Base-by-base conservation (phyloP, 2,797 vertebrate genomes). In the Anguilla megastoma region DNA sequence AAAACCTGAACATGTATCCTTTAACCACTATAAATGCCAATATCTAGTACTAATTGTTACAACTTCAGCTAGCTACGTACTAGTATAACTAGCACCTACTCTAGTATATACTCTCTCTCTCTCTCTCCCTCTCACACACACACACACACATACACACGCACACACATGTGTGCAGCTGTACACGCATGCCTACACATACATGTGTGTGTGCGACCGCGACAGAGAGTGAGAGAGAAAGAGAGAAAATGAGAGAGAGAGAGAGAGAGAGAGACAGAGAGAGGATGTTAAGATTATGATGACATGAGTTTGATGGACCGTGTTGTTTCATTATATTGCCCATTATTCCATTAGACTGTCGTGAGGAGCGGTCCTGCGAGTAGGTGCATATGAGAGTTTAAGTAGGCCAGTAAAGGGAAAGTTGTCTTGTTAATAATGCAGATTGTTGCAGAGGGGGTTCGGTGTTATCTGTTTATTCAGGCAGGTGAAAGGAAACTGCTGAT, bases 401-500 rank as follows among this genome's bases (percentile, higher is more conserved):
- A 92, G 86, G 56, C 33, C 88, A 93, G 36, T 87, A 88, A 63
- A 84, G 88, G 84, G 88, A 82, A 89, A 88, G 33, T 21, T 92
- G 84, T 92, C 91, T 93, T 92, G 93, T 95, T 95, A 96, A 94
- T 96, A 95, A 96, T 95, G 92, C 91, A 95, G 93, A 94, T 95
- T 92, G 88, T 91, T 90, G 88, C 86, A 91, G 87, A 92, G 91
- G 92, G 93, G 90, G 91, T 92, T 91, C 92, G 90, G 90, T 93
- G 90, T 90, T 95, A 93, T 94, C 92, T 93, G 90, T 96, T 96
- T 95, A 93, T 93, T 93, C 91, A 93, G 91, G 95, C 96, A 96
- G 95, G 95, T 97, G 96, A 93, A 92, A 92, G 36, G 95, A 94
- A 97, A 97, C 86, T 94, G 96, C 96, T 97, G 96, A 98, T 95